A percentile compares a stretch with the other conserved stretches of the same genome.
phyloP scores from a whole-genome alignment of 1,140 invertebrate genomes.

The Drosophila kikkawai region DNA sequence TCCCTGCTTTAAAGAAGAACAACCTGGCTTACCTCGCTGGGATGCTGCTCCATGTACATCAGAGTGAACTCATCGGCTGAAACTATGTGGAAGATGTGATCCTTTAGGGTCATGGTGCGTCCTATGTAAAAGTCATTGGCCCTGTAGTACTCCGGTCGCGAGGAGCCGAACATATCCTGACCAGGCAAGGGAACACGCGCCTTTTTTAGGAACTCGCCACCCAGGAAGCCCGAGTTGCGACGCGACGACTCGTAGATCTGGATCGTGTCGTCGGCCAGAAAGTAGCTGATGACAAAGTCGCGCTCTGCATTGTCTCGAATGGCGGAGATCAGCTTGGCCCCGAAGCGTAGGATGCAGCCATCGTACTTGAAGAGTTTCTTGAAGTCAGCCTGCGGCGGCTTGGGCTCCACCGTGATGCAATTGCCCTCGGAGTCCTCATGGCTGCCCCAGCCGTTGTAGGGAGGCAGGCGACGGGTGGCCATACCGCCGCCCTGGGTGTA shows the following conservation, averaged over 20 bases:
- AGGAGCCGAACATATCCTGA: constrained; percentile 88
- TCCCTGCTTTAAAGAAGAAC: too few relatives aligned
- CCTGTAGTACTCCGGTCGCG: constrained; percentile 90
- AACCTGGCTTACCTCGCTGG: constrained; percentile 87
- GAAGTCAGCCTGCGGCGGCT: constrained; percentile 91
- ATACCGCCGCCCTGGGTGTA: constrained; percentile 71
- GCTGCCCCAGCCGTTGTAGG: constrained; percentile 95
- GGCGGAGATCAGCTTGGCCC: constrained; percentile 90
- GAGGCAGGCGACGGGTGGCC: constrained; percentile 88
- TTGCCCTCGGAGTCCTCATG: constrained; percentile 95
- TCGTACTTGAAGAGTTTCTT: constrained; percentile 93
- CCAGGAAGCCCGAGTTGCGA: constrained; percentile 90
- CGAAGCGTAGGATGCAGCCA: constrained; percentile 92
- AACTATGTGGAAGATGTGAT: constrained; percentile 91
- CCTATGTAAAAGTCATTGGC: constrained; percentile 93
- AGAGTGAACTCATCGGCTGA: constrained; percentile 94
- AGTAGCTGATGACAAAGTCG: constrained; percentile 93
- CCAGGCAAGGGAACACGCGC: constrained; percentile 90
- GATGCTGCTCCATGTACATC: constrained; percentile 94
- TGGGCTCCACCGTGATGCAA: constrained; percentile 91
- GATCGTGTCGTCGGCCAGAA: constrained; percentile 93
- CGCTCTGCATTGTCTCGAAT: constrained; percentile 89
- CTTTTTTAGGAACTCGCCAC: constrained; percentile 90
- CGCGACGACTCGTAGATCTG: constrained; percentile 91
- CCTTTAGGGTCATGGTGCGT: constrained; percentile 90